Base-by-base conservation (phyloP, 64 coral and sea anemone genomes). In the Platygyra sinensis region DNA sequence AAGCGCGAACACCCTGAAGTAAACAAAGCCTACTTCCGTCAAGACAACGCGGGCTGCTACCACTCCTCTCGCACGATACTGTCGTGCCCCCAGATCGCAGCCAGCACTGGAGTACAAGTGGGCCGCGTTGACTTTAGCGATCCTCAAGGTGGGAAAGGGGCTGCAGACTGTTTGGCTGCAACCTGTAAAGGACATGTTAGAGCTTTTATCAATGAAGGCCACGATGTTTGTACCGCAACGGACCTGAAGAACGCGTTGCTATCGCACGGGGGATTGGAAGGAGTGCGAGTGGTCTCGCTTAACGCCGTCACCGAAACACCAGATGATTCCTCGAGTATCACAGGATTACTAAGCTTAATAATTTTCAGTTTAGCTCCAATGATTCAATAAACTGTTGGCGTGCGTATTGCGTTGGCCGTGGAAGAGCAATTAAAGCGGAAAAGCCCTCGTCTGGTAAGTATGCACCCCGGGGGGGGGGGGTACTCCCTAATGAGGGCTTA, bases 1-100 rank as follows among this genome's bases (percentile, higher is more conserved):
- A 91, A 86, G 72, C 71, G 76, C 10, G 80, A 86, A 49, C 80
- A 91, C 30, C 69, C 78, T 86, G 80, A 86, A 46, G 86, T 86
- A 29, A 76, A 86, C 27, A 39, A 71, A 38, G 78, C 89, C 27
- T 91, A 74, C 89, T 83, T 91, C 39, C 10, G 89, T 57, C 78
- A 91, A 30, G 89, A 91, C 39, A 91, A 91, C 50, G 89, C 78
- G 24, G 79, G 64, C 29, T 91, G 89, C 28, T 91, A 91, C 55
- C 79, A 91, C 49, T 82, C 77, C 27, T 49, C 79, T 72, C 50
- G 62, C 69, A 83, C 71, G 50, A 11, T 91, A 29, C 67, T 91
- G 17, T 11, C 38, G 17, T 91, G 89, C 79, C 67, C 8, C 32
- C 51, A 83, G 42, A 74, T 83, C 30, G 29, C 77, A 83, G 78